phyloP scores from a whole-genome alignment of 2,113 vertebrate species.

The Laterallus jamaicensis region DNA sequence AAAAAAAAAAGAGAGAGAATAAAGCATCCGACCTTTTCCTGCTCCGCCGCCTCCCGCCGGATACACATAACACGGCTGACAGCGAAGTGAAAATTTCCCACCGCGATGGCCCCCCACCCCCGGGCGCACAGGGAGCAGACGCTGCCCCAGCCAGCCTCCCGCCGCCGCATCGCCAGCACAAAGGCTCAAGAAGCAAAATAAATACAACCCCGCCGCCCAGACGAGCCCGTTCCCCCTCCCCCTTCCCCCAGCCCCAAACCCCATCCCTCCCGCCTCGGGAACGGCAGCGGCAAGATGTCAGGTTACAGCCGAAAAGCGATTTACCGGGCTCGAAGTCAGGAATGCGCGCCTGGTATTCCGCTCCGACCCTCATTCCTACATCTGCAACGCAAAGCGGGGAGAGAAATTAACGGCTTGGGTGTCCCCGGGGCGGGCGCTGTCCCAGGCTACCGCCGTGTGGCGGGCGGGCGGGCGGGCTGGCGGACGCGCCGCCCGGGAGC shows the following conservation, averaged over 20 bases:
- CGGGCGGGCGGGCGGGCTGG: too few relatives aligned
- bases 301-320: constrained; percentile 33
- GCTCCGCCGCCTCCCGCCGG: neutral
- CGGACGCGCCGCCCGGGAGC: neutral
- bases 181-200: neutral
- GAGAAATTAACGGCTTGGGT: constrained; percentile 18
- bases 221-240: neutral
- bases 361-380: constrained; percentile 96
- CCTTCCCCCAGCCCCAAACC: neutral
- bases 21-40: neutral
- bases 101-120: neutral
- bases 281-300: constrained; percentile 38
- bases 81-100: neutral
- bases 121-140: neutral
- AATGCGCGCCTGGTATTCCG: constrained; percentile 92
- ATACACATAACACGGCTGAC: neutral
- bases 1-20: neutral
- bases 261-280: neutral
- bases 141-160: neutral
- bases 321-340: constrained; percentile 93
- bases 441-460: constrained; percentile 32
- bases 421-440: neutral
- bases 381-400: constrained; percentile 77
- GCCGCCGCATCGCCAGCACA: constrained; percentile 19
- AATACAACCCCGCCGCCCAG: neutral